These are phyloP conservation scores for Chrysodeixis includens DNA, from an alignment of 2,888 invertebrate genomes.

Conservation along the genomic window DNA sequence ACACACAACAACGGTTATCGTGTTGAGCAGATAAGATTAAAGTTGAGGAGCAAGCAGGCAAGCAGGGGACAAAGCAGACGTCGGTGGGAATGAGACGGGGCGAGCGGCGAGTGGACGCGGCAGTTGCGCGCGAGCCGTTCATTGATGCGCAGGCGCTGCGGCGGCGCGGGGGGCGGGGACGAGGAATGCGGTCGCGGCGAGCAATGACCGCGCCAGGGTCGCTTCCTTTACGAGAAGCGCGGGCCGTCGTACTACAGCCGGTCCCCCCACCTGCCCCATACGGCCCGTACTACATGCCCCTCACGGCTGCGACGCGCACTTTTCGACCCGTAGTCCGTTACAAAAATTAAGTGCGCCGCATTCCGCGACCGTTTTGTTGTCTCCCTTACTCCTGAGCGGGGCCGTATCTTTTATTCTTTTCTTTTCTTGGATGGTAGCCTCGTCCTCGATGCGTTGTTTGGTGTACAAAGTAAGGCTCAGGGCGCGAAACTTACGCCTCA, in stretches of 20 bases:
- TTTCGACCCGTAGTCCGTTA: slow-evolving; percentile 88
- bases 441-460: slow-evolving; percentile 52
- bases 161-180: slow-evolving; percentile 74
- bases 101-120: slow-evolving; percentile 73
- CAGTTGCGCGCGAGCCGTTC: slow-evolving; percentile 85
- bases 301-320: slow-evolving; percentile 82
- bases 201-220: slow-evolving; percentile 89
- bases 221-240: slow-evolving; percentile 89
- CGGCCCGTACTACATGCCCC: slow-evolving; percentile 82
- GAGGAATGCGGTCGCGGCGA: slow-evolving; percentile 88
- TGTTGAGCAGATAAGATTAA: slow-evolving; percentile 46
- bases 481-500: slow-evolving; percentile 66
- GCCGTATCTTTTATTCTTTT: slow-evolving; percentile 53
- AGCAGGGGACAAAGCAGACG: slow-evolving; percentile 59
- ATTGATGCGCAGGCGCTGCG: slow-evolving; percentile 86
- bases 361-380: slow-evolving; percentile 80
- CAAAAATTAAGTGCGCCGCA: slow-evolving; percentile 88
- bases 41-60: slow-evolving; percentile 44
- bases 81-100: slow-evolving; percentile 75
- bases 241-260: slow-evolving; percentile 87
- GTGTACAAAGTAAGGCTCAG: slow-evolving; percentile 60
- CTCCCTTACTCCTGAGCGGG: slow-evolving; percentile 72
- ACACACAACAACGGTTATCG: slow-evolving; percentile 35
- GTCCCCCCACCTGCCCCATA: slow-evolving; percentile 70
- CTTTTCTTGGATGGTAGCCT: slow-evolving; percentile 50